Conservation (phyloP, 2,797 vertebrate genomes). For the Chanos chanos region DNA sequence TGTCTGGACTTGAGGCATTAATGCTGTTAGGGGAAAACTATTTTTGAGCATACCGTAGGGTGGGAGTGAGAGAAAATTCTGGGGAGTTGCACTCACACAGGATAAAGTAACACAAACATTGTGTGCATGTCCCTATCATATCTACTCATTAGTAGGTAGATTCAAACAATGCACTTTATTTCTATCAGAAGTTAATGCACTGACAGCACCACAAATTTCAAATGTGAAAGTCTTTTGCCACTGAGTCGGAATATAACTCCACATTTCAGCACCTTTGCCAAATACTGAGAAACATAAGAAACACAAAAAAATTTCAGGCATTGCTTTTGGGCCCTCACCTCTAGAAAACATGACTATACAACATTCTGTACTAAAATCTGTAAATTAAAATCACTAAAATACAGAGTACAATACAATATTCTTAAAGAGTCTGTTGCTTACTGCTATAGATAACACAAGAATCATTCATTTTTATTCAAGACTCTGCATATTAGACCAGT, state of each 20-base stretch:
- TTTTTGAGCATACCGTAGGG: constrained; percentile 60
- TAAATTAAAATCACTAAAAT: too few relatives aligned
- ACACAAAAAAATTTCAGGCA: not conserved
- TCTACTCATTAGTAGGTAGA: constrained; percentile 9
- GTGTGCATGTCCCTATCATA: constrained; percentile 25
- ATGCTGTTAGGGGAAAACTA: constrained; percentile 53
- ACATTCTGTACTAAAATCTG: too few relatives aligned
- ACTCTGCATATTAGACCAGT: too few relatives aligned
- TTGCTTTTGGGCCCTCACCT: too few relatives aligned
- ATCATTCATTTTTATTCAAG: too few relatives aligned
- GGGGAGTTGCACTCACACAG: constrained; percentile 35
- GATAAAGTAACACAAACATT: constrained; percentile 34
- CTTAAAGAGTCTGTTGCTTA: too few relatives aligned
- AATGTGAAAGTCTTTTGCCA: too few relatives aligned
- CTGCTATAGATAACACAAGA: too few relatives aligned
- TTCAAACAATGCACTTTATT: not conserved
- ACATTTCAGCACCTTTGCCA: not conserved
- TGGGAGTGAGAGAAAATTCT: constrained; percentile 44
- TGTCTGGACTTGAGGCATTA: constrained; percentile 68
- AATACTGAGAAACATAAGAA: not conserved
- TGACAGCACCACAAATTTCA: constrained; percentile 15
- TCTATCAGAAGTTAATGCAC: too few relatives aligned
- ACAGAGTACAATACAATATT: too few relatives aligned
- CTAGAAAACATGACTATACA: too few relatives aligned
- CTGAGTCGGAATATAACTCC: too few relatives aligned